Evolutionary conservation across 2,888 invertebrate species (phyloP).

Genomic region (Apodemia mormo): DNA sequence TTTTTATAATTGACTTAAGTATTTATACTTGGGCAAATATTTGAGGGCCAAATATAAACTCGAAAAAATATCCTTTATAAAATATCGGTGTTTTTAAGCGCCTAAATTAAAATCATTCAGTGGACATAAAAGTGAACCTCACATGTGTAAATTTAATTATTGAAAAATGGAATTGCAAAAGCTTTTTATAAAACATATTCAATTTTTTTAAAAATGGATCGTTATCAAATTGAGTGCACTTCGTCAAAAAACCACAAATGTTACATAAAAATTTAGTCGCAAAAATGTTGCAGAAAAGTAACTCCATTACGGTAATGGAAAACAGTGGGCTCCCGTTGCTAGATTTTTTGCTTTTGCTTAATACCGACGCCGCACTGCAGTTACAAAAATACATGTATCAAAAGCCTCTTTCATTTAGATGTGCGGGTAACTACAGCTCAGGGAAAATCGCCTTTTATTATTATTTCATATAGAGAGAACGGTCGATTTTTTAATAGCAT

Average conservation of each 20-base stretch:
- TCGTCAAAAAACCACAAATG: slow-evolving; percentile 30
- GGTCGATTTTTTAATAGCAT: slow-evolving; percentile 2
- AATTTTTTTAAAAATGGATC: neutral
- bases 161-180: slow-evolving; percentile 7
- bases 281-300: slow-evolving; percentile 58
- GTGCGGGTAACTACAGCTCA: slow-evolving; percentile 51
- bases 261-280: slow-evolving; percentile 42
- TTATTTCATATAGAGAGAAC: slow-evolving; percentile 34
- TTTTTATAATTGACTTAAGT: too few relatives aligned
- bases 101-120: neutral
- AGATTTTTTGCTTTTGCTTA: slow-evolving; percentile 32
- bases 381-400: slow-evolving; percentile 73
- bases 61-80: too few relatives aligned
- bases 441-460: slow-evolving; percentile 64
- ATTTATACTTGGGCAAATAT: too few relatives aligned
- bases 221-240: slow-evolving; percentile 27
- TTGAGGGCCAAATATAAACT: too few relatives aligned
- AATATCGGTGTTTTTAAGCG: neutral
- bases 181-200: slow-evolving; percentile 15
- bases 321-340: slow-evolving; percentile 64
- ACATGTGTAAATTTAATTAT: slow-evolving; percentile 8
- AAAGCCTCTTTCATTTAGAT: slow-evolving; percentile 71
- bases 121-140: neutral
- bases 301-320: slow-evolving; percentile 71
- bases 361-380: slow-evolving; percentile 61